phyloP scores from a whole-genome alignment of 2,888 invertebrate genomes.

The Petrolisthes cinctipes region DNA sequence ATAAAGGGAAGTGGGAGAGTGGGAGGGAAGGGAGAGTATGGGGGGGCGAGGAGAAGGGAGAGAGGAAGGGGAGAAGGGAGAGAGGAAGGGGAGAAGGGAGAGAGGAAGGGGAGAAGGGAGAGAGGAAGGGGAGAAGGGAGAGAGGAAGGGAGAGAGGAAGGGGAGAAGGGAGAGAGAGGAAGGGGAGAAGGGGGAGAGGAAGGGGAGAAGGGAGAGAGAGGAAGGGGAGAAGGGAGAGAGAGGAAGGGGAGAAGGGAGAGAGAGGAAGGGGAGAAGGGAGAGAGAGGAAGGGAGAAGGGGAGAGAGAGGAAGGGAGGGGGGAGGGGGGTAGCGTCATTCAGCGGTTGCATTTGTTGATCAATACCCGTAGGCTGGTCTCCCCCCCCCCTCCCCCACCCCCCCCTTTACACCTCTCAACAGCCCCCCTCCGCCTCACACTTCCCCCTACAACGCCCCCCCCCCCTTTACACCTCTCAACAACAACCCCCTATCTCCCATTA shows the following conservation, averaged over 20 bases:
- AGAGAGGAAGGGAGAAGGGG: background rate
- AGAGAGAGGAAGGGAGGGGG: background rate
- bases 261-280: background rate
- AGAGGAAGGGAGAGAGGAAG: background rate
- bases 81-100: background rate
- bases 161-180: background rate
- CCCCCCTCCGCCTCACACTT: background rate
- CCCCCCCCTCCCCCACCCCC: background rate
- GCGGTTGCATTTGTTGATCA: slow-evolving; percentile 24
- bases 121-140: background rate
- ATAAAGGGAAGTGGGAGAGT: background rate
- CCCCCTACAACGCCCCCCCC: background rate
- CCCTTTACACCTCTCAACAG: background rate
- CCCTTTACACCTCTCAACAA: background rate
- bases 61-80: background rate
- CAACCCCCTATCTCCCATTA: background rate
- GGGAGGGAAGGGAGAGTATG: background rate
- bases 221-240: background rate
- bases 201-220: background rate
- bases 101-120: background rate
- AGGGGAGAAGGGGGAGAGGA: background rate
- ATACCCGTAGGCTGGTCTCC: slow-evolving; percentile 12
- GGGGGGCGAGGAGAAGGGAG: background rate
- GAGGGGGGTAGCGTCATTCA: slow-evolving; percentile 8
- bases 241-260: background rate